Evolutionary conservation across 1,140 invertebrate species (phyloP).

Genomic region (Drosophila parvula): DNA sequence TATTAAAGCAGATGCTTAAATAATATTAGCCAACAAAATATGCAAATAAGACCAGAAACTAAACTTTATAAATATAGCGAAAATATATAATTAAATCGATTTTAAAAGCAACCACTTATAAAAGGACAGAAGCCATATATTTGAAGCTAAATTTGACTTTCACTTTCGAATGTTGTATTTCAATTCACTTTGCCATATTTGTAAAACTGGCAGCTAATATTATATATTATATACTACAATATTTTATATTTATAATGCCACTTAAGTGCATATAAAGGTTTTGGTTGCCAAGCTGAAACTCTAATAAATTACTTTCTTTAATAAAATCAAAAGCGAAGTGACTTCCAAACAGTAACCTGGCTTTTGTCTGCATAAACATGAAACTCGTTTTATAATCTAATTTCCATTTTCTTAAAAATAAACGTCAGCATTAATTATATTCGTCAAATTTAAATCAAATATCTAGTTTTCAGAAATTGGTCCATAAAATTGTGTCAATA

Average conservation of each 20-base stretch:
- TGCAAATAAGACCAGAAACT: background rate
- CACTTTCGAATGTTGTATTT: background rate
- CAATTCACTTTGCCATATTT: background rate
- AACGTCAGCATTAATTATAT: conserved; percentile 13
- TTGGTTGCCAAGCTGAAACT: background rate
- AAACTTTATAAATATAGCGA: too few relatives aligned
- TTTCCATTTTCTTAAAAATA: conserved; percentile 9
- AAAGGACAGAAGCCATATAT: background rate
- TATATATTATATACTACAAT: background rate
- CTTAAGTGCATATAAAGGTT: background rate
- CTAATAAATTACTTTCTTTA: conserved; percentile 10
- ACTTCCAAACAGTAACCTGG: conserved; percentile 5
- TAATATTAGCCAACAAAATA: background rate
- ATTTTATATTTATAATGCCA: background rate
- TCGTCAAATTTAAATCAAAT: conserved; percentile 16
- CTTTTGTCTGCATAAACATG: conserved; percentile 5
- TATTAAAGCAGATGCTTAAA: background rate
- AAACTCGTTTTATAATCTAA: background rate
- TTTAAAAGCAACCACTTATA: background rate
- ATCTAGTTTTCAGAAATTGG: conserved; percentile 11
- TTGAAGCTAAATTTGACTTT: background rate
- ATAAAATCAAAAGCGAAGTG: background rate
- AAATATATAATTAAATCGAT: background rate
- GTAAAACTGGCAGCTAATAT: background rate
- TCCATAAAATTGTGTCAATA: conserved; percentile 5